These are phyloP conservation scores for Aphis craccivora DNA, from an alignment of 1,140 invertebrate genomes.

Conservation along the genomic window DNA sequence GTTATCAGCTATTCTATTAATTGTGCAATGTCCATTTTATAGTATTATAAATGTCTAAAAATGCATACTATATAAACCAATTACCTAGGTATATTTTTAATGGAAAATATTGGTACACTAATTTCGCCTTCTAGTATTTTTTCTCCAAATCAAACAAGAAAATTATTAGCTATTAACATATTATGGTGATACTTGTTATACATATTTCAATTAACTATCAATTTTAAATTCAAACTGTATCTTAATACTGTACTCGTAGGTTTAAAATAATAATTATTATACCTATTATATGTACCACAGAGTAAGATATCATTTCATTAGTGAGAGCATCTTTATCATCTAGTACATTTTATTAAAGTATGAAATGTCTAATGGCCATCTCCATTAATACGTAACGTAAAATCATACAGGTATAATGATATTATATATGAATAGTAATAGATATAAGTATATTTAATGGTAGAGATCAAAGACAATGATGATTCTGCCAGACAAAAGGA, in stretches of 20 bases:
- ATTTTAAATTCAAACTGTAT: not conserved
- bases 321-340: not conserved
- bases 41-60: not conserved
- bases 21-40: not conserved
- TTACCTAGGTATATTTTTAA: not conserved
- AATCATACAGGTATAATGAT: not conserved
- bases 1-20: not conserved
- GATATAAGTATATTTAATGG: not conserved
- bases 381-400: not conserved
- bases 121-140: not conserved
- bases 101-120: not conserved
- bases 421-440: not conserved
- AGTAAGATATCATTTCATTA: not conserved
- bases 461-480: constrained; percentile 38
- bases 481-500: constrained; percentile 34
- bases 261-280: not conserved
- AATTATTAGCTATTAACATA: not conserved
- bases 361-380: constrained; percentile 1
- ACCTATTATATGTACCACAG: not conserved
- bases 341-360: not conserved
- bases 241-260: not conserved
- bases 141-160: not conserved
- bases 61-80: not conserved
- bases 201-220: not conserved
- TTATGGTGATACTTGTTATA: not conserved